These are phyloP conservation scores for Mobula birostris DNA, from an alignment of 2,113 vertebrate genomes.

Conservation along the genomic window DNA sequence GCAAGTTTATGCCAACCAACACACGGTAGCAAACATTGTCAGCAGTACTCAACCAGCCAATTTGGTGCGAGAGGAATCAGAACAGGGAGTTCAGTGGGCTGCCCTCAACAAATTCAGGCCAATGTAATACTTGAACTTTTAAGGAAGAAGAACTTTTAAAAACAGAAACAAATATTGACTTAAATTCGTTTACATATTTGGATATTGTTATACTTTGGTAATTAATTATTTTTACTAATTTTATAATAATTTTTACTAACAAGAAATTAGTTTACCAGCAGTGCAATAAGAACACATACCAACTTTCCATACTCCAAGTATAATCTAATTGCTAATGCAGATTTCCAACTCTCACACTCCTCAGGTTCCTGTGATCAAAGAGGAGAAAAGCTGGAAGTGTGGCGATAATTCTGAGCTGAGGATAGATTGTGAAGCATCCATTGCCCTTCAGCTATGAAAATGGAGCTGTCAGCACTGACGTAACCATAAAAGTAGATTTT, in stretches of 20 bases:
- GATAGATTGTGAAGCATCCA: conserved; percentile 8
- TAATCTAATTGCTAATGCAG: neutral
- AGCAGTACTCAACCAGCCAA: too few species aligned
- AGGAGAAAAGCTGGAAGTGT: neutral
- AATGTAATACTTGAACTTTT: too few species aligned
- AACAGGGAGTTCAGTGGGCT: too few species aligned
- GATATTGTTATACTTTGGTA: neutral
- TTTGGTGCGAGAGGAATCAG: too few species aligned
- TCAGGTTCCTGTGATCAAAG: conserved; percentile 13
- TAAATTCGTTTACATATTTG: neutral
- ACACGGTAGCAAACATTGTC: too few species aligned
- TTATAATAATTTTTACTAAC: neutral
- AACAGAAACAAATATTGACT: neutral
- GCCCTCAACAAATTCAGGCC: too few species aligned
- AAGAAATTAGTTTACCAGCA: neutral
- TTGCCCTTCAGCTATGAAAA: conserved; percentile 10
- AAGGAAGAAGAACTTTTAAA: neutral
- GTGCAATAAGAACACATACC: neutral
- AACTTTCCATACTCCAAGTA: neutral
- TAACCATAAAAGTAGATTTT: neutral
- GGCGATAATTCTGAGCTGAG: neutral
- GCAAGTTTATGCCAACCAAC: too few species aligned
- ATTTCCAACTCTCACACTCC: neutral
- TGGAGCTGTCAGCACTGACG: neutral
- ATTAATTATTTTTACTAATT: neutral